Evolutionary conservation across 2,888 invertebrate species (phyloP).

Genomic region (Scaptomyza parva): DNA sequence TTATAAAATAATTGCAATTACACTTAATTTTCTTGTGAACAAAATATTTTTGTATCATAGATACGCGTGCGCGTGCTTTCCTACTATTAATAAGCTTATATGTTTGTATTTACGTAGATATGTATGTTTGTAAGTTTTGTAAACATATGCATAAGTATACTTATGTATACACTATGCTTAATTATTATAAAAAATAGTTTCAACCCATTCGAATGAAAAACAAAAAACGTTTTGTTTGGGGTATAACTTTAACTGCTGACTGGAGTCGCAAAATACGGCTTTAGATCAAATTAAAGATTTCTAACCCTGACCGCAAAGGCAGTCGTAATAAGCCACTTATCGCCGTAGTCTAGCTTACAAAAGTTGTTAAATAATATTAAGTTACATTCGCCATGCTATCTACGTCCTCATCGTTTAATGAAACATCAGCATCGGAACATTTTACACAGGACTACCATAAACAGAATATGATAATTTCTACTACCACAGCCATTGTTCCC

Average conservation of each 20-base stretch:
- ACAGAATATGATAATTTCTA: conserved; percentile 17
- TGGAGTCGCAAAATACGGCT: too few relatives aligned
- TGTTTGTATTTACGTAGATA: conserved; percentile 4
- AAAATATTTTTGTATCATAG: conserved; percentile 1
- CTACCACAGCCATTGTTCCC: conserved; percentile 15
- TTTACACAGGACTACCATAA: conserved; percentile 5
- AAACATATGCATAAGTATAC: conserved; percentile 2
- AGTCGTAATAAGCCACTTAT: too few relatives aligned
- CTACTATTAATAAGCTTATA: conserved; percentile 4
- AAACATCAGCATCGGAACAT: conserved; percentile 1
- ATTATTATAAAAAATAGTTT: too few relatives aligned
- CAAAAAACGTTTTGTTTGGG: too few relatives aligned
- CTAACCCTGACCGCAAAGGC: not conserved
- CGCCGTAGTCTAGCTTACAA: not conserved
- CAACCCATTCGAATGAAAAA: too few relatives aligned
- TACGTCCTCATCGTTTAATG: not conserved
- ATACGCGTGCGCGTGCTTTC: conserved; percentile 18
- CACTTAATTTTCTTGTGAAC: conserved; percentile 4
- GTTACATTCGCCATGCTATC: conserved; percentile 5
- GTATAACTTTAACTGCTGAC: not conserved
- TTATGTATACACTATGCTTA: conserved; percentile 7
- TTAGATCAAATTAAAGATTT: not conserved
- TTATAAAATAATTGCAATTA: not conserved
- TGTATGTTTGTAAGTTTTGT: not conserved
- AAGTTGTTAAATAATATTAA: conserved; percentile 1